These are phyloP conservation scores for Passer montanus DNA, from an alignment of 2,113 vertebrate species.

Conservation along the genomic window DNA sequence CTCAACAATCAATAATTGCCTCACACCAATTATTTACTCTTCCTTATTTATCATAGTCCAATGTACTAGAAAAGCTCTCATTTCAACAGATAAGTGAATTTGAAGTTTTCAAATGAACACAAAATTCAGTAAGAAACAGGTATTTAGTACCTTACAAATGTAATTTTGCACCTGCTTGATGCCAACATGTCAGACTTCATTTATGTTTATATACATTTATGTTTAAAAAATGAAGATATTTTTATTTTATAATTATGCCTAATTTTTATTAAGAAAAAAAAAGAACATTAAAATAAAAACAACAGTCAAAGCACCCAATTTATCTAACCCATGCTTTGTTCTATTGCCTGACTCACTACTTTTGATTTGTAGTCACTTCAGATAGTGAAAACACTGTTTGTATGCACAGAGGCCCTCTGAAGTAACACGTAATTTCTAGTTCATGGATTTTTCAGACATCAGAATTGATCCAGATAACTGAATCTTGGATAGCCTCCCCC, in stretches of 20 bases:
- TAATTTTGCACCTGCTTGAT: not conserved
- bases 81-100: not conserved
- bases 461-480: not conserved
- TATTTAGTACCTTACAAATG: not conserved
- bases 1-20: not conserved
- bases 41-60: not conserved
- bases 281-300: not conserved
- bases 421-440: not conserved
- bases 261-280: not conserved
- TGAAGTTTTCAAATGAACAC: not conserved
- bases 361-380: not conserved
- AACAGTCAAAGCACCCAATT: not conserved
- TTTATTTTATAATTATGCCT: accelerated
- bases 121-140: not conserved
- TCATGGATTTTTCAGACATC: not conserved
- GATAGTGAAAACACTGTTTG: not conserved
- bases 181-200: not conserved
- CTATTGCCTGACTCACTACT: not conserved
- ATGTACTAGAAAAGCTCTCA: not conserved
- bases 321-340: not conserved
- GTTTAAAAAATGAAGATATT: not conserved
- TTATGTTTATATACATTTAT: not conserved
- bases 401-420: not conserved
- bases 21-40: not conserved
- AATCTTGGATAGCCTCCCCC: not conserved